Conservation (phyloP, 2,113 vertebrate genomes). For the Larimichthys polyactis region DNA sequence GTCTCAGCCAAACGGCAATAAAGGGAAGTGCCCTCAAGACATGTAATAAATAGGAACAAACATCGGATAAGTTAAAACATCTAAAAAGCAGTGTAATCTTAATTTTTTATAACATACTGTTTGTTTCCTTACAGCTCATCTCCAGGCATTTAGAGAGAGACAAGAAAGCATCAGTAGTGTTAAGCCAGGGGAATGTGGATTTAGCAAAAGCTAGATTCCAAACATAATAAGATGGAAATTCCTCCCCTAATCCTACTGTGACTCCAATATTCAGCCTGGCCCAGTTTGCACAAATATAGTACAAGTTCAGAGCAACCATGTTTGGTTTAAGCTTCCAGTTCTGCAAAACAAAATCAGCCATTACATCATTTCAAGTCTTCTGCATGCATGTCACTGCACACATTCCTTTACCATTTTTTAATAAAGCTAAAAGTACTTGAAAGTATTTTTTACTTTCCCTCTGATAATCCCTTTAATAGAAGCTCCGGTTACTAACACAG, state of each 20-base stretch:
- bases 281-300: not conserved
- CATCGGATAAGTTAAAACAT: no score
- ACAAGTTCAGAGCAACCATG: not conserved
- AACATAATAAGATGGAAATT: slow-evolving; percentile 79
- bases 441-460: not conserved
- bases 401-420: not conserved
- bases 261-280: slow-evolving; percentile 42
- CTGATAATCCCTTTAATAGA: slow-evolving; percentile 23
- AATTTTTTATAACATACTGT: not conserved
- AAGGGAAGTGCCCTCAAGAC: no score
- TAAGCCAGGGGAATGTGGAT: slow-evolving; percentile 73
- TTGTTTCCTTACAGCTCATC: slow-evolving; percentile 48
- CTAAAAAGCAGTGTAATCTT: no score
- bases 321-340: not conserved
- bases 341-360: slow-evolving; percentile 4
- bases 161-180: slow-evolving; percentile 59
- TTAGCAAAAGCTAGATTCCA: slow-evolving; percentile 74
- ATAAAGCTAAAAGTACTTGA: not conserved
- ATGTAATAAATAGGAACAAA: no score
- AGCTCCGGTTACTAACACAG: not conserved
- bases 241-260: slow-evolving; percentile 73
- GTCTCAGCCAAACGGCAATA: no score
- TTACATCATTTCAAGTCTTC: not conserved
- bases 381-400: slow-evolving; percentile 2
- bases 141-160: slow-evolving; percentile 50